Conservation (phyloP, 2,888 invertebrate species). For the Galerucella nymphaeae region DNA sequence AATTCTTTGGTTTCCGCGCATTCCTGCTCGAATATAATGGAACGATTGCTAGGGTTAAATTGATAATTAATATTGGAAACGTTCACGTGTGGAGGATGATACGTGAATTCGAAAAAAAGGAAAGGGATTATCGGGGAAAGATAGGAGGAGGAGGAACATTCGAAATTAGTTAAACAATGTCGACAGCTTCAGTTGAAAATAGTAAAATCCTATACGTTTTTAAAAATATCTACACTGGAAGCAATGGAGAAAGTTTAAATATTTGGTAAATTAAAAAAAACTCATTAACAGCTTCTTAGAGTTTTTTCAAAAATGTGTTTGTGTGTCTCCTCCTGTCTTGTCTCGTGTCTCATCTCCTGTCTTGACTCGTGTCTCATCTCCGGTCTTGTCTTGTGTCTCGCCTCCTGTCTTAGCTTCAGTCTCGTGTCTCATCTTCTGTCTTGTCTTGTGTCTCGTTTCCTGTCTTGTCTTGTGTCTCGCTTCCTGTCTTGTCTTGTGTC, state of each 20-base stretch:
- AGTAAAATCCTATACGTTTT: background rate
- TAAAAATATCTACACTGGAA: background rate
- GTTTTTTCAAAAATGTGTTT: too few species aligned
- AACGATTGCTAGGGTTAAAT: constrained; percentile 45
- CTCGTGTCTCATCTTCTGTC: too few species aligned
- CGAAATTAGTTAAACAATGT: constrained; percentile 20
- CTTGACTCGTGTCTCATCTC: too few species aligned
- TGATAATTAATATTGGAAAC: constrained; percentile 42
- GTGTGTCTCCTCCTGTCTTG: too few species aligned
- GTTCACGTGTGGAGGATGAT: constrained; percentile 23
- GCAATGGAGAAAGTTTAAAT: background rate
- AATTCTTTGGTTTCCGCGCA: constrained; percentile 48
- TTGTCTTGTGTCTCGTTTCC: too few species aligned
- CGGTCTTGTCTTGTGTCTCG: too few species aligned
- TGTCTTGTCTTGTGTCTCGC: too few species aligned
- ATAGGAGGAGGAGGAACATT: background rate
- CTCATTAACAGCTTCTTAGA: too few species aligned
- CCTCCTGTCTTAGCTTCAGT: too few species aligned
- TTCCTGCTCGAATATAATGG: constrained; percentile 37
- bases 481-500: too few species aligned
- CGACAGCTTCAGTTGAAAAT: background rate
- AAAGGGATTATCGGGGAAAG: background rate
- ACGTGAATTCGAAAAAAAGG: background rate
- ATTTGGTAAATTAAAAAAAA: too few species aligned
- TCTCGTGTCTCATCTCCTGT: too few species aligned